phyloP scores from a whole-genome alignment of 2,113 vertebrate species.

The Pluvianellus socialis region DNA sequence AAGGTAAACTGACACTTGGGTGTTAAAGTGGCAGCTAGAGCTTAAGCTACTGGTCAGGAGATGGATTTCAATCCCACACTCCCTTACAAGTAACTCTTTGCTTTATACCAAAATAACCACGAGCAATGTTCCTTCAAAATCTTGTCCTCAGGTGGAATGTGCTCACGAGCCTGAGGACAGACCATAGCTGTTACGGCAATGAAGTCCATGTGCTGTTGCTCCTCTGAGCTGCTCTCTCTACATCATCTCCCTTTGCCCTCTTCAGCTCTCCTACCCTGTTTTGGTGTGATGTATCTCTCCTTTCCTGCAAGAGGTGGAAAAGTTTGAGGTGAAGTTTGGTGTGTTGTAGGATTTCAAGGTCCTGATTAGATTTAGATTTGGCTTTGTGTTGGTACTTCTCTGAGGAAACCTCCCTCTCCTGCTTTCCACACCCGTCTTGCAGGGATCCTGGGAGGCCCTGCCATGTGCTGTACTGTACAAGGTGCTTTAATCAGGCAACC shows the following conservation, averaged over 20 bases:
- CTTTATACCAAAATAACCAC: not conserved
- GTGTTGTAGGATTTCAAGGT: not conserved
- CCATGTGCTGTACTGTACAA: too few species aligned
- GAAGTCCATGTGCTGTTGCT: fast-evolving
- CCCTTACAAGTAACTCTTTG: not conserved
- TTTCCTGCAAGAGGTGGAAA: not conserved
- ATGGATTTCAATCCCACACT: not conserved
- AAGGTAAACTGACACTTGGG: not conserved
- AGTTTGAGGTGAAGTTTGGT: not conserved
- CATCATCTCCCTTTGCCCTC: too few species aligned
- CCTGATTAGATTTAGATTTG: not conserved
- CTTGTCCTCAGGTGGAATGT: not conserved
- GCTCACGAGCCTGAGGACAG: not conserved
- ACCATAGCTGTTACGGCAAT: not conserved
- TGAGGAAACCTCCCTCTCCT: too few species aligned
- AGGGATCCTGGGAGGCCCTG: not conserved
- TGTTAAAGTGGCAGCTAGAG: not conserved
- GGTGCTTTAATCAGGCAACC: too few species aligned
- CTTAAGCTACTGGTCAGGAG: not conserved
- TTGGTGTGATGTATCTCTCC: not conserved
- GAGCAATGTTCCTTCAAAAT: not conserved
- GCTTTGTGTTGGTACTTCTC: not conserved
- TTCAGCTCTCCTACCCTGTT: not conserved
- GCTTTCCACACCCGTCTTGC: not conserved
- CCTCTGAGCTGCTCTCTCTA: not conserved